Evolutionary conservation across 2,888 invertebrate species (phyloP), one percentile per base, ranked within the genome.

Genomic region (Lysandra bellargus): DNA sequence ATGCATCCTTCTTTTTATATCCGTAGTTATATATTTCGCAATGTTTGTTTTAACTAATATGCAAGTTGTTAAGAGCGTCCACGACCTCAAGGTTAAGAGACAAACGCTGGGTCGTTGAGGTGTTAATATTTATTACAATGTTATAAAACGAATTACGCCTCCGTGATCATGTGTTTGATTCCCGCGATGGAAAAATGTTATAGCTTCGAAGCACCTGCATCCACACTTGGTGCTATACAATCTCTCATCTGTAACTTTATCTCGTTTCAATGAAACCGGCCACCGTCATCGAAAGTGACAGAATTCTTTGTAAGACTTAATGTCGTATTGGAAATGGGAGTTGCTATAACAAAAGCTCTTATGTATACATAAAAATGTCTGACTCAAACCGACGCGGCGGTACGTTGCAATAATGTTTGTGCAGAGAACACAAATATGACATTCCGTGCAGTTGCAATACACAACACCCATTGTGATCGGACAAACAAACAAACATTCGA

Each of bases 381-480:
- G 76, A 76, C 76, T 76, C 49, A 53, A 76, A 57, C 49, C 23
- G 76, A 76, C 23, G 75, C n/a, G 75, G 4, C 40, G 44, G 76
- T 14, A 76, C 53, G 75, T 53, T 49, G 76, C 76, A 76, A 76
- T 30, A 49, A 76, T 76, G 76, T 76, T 76, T 76, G 57, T 76
- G 57, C 76, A 57, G 76, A 53, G 76, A 53, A 76, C 30, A 76
- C 76, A 76, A 76, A 76, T 53, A 76, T 76, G 76, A 57, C 76
- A 76, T 76, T 76, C 76, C 76, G 33, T 17, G 53, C 76, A 30
- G 6, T 76, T 57, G 76, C 76, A 7, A 76, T 53, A 76, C 57
- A 53, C 76, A 57, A 76, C 76, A 76, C 76, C 76, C 76, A 76
- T 76, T 57, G 76, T 76, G 53, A 57, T 76, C 76, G 53, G 53